A percentile compares a stretch with the other conserved stretches of the same genome.
Evolutionary conservation across 2,113 vertebrate genomes (phyloP).

Genomic region (Uria aalge): DNA sequence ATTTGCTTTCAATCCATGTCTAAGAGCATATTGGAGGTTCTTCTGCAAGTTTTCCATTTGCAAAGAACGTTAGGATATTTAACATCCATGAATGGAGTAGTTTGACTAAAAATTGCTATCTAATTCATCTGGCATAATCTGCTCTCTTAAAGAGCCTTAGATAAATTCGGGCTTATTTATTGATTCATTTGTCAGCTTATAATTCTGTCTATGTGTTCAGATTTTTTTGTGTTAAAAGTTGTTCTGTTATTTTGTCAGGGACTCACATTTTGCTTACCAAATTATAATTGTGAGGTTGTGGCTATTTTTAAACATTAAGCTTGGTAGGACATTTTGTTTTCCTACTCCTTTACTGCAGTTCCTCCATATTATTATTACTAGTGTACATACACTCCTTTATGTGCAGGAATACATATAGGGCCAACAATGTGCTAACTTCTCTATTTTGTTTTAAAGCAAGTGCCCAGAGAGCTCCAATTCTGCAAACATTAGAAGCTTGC

Average conservation of each 20-base stretch:
- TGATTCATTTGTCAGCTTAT: background rate
- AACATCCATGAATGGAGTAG: background rate
- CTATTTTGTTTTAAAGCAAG: background rate
- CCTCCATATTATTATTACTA: background rate
- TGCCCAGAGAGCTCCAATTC: background rate
- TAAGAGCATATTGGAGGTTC: background rate
- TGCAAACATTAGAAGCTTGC: background rate
- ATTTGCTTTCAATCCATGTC: background rate
- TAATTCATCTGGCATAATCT: background rate
- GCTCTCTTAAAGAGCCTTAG: background rate
- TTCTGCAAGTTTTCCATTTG: background rate
- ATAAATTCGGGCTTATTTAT: background rate
- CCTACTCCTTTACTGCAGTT: background rate
- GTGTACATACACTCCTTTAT: accelerated
- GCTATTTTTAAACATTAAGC: background rate
- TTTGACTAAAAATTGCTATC: background rate
- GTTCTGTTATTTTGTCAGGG: background rate
- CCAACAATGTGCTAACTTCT: background rate
- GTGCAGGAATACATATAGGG: background rate
- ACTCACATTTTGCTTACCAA: background rate
- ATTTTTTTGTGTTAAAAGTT: background rate
- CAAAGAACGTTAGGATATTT: background rate
- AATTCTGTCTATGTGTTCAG: background rate
- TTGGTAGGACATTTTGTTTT: background rate
- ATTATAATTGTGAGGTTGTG: background rate